Base-by-base conservation (phyloP, 2,888 invertebrate genomes). In the Cephonodes hylas region DNA sequence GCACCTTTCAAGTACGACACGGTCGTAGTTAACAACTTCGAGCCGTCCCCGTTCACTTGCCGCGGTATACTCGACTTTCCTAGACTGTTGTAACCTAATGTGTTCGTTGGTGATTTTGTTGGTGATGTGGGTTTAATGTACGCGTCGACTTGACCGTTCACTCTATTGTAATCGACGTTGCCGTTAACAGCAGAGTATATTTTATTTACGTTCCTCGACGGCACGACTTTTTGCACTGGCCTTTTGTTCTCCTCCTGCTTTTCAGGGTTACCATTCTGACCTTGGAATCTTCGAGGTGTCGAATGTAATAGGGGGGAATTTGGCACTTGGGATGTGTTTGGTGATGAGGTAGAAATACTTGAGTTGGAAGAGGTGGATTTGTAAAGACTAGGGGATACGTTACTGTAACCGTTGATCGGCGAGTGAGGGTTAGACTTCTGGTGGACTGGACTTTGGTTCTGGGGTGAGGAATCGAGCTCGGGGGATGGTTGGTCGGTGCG, bases 191-290 rank as follows among this genome's bases (percentile, higher is more conserved):
- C 88, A 1, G 93, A 84, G 74, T 94, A 94, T 66, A 89, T 85
- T 75, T 91, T 89, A 66, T 86, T 90, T 64, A 81, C 93, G 74
- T 95, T 95, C 70, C 96, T 93, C n/a, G 96, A 96, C 1, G 96
- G 96, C 31, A 94, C 95, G 6, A 96, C 96, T 87, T 96, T 96
- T 81, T 96, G 96, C 22, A 96, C 94, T 6, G 96, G 96, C 79
- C 95, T 94, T 78, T 94, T 95, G 67, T 93, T 93, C 62, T 92
- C 92, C 66, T 91, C 91, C 65, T 67, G 64, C 59, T 91, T 91
- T 8, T 90, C 89, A n/a, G 78, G 63, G 67, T 85, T 86, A 15
- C 88, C 86, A 64, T 89, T 85, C 63, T 86, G 84, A 64, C 75
- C 78, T 65, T 88, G 90, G 72, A 86, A 90, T 80, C 91, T 86